Base-by-base conservation (phyloP, 2,888 invertebrate species). In the Conistra vaccinii region DNA sequence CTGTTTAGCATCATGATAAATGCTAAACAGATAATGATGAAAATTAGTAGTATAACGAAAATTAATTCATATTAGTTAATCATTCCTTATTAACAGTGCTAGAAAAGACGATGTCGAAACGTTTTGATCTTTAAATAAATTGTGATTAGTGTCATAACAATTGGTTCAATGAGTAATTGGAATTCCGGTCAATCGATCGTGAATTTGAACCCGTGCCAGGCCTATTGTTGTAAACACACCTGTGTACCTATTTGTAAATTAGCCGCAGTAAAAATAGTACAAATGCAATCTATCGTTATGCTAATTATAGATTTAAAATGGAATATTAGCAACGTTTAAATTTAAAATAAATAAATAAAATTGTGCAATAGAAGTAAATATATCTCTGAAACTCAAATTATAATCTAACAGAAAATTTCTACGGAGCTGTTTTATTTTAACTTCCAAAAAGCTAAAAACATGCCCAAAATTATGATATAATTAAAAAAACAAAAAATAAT, bases 161-260 rank as follows among this genome's bases (percentile, higher is more conserved):
- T 85, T 82, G 53, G 83, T 70, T 68, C 85, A 83, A 85, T 85
- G 78, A 85, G 61, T 73, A 85, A 83, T 72, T 73, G 83, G 60
- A 65, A 85, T 83, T 69, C 78, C 73, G 85, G 78, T 70, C 82
- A 83, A 60, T 69, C 57, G 78, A 85, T 85, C 35, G 72, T 65
- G 39, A 63, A 60, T 82, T 82, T 83, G 85, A 82, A 70, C 29
- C 45, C 9, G 70, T 73, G 83, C 83, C 83, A 83, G 53, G 23
- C 51, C 23, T 53, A 48, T 68, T 69, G 69, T 63, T 61, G 48
- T 69, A 61, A 72, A 69, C 48, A 81, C 71, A 71, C 68, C 65
- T 68, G 60, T 61, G 53, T 70, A 57, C 1, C 32, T 55, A 42
- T 53, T 45, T 74, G 60, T 73, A 26, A 72, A 48, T 69, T 53